Base-by-base conservation (phyloP, 2,888 invertebrate species). In the Drosophila monieri region DNA sequence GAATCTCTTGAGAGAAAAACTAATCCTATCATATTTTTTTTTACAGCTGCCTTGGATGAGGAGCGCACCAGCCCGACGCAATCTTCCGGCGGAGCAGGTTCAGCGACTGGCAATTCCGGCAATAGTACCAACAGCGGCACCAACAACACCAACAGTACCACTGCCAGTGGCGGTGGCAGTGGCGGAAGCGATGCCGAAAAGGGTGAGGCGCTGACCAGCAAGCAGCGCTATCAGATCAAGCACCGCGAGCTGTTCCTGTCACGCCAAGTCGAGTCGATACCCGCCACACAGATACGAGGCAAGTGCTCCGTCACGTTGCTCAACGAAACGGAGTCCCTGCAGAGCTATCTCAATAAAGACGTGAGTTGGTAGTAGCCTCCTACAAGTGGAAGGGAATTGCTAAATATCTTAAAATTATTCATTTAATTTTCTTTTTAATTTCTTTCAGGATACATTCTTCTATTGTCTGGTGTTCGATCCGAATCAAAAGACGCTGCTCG, bases 391-490 rank as follows among this genome's bases (percentile, higher is more conserved):
- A n/a, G 35, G 35, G 14, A 35, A 14, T 35, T 14, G 14, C 1
- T 6, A n/a, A 35, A n/a, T 6, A n/a, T 0, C n/a, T 35, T 0
- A 12, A 32, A 32, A 10, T 4, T 12, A 3, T 12, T 3, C 1
- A 35, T 6, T 35, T 14, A n/a, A n/a, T 35, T 6, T n/a, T 18
- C 1, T 46, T 44, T n/a, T 4, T 32, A 4, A 30, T 35, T n/a
- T 2, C 10, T 93, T 94, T 80, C 94, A 98, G 95, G 99, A 99
- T 93, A 96, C 97, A 92, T 99, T 99, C 94, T 99, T 99, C 94
- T 99, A 99, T 93, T 99, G 99, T 92, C 94, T 99, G 92, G 99
- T 99, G 89, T 99, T 99, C 93, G 99, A 99, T 94, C 99, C 99
- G 85, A 96, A 97, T 92, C 98, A 99, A 93, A 98, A 98, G 93